Conservation (phyloP, 2,888 invertebrate species). For the Endotricha flammealis region DNA sequence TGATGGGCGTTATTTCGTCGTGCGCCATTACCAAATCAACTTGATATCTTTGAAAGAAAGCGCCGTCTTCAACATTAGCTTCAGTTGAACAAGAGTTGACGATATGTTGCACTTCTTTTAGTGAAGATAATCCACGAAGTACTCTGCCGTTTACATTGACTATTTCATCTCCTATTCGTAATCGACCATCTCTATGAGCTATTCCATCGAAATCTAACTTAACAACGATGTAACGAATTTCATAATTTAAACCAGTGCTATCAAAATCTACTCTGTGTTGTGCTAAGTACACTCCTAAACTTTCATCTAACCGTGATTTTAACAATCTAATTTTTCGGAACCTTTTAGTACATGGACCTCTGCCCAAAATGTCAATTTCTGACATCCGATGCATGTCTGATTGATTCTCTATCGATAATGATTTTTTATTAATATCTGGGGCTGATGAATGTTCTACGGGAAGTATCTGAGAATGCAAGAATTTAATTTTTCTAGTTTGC, state of each 20-base stretch:
- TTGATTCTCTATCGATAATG: conserved; percentile 47
- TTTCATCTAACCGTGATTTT: conserved; percentile 82
- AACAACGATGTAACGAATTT: conserved; percentile 80
- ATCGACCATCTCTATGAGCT: conserved; percentile 87
- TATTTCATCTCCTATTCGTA: conserved; percentile 92
- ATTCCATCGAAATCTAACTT: conserved; percentile 82
- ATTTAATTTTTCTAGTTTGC: conserved; percentile 70
- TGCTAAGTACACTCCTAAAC: conserved; percentile 83
- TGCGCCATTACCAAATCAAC: conserved; percentile 82
- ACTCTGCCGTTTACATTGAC: conserved; percentile 92
- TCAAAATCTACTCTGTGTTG: conserved; percentile 80
- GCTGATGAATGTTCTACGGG: conserved; percentile 52
- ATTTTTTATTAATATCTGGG: conserved; percentile 43
- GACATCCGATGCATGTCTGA: conserved; percentile 39
- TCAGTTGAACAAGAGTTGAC: conserved; percentile 74
- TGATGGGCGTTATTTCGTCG: conserved; percentile 79
- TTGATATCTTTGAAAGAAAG: conserved; percentile 64
- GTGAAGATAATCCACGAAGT: conserved; percentile 83
- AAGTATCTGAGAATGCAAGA: conserved; percentile 64
- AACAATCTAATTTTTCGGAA: conserved; percentile 82
- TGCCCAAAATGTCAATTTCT: conserved; percentile 66
- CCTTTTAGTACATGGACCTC: conserved; percentile 79
- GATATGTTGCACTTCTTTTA: conserved; percentile 81
- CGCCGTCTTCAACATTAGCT: conserved; percentile 53
- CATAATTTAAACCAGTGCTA: conserved; percentile 70